Evolutionary conservation across 35 echinoderm and acorn worm species (phyloP), one percentile per base, ranked within the genome.

Genomic region (Ophiothrix spiculata): DNA sequence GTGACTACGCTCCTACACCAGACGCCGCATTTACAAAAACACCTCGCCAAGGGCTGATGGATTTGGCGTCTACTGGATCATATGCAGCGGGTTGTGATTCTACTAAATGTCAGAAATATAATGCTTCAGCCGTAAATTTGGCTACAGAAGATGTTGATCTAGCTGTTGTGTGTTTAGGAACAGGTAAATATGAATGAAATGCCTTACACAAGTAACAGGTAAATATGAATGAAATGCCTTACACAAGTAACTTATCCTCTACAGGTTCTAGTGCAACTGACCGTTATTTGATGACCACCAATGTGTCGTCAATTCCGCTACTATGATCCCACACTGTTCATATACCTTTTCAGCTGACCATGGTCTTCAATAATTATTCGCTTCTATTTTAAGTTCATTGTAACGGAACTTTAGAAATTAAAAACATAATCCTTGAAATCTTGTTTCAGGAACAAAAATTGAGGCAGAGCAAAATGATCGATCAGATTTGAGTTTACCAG

Each of bases 111-210:
- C 29, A 32, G 35, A 35, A 80, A 3, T 98, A 94, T 39, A 39
- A 91, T 34, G 82, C 75, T 36, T 63, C 79, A 36, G 60, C 45
- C 32, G 40, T 98, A 0, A 33, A 37, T 35, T 31, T 38, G 3
- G 95, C 95, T 39, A 86, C 94, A 0, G 36, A 34, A 17, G 86
- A 89, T 11, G 86, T 92, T 42, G 95, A 98, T 79, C n/a, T 91
- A 15, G 83, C 91, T 3, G 82, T 94, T 2, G 92, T 98, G 37
- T 93, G 91, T 78, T 49, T 94, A 0, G 95, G 95, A 77, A 98
- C 95, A 83, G 90, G 95, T 98, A 46, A 77, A 32, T 10, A 36
- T 54, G 49, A 10, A 25, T 31, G 31, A 13, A 17, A 1, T 83
- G 33, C 21, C 33, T 56, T 19, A 56, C 16, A 78, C 2, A 17